Percentiles rank a stretch among this genome's conserved stretches.
Conservation (phyloP, 2,888 invertebrate species). For the Troides aeacus region DNA sequence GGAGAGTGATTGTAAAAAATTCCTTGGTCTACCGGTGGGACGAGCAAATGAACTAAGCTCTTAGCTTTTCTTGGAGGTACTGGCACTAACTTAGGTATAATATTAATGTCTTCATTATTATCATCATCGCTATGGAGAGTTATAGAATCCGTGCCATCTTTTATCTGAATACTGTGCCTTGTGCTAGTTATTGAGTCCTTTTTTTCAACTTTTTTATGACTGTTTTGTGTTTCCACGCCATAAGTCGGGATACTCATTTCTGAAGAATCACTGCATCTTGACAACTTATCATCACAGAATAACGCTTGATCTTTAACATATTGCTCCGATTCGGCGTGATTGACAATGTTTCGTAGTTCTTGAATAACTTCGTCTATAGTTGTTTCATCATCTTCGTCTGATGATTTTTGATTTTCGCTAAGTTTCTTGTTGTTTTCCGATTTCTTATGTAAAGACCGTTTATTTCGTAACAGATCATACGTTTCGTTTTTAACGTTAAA, state of each 20-base stretch:
- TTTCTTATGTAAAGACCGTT: constrained; percentile 65
- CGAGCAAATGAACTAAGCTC: constrained; percentile 85
- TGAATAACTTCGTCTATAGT: constrained; percentile 94
- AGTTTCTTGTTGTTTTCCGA: constrained; percentile 56
- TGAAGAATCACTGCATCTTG: constrained; percentile 66
- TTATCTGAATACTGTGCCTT: constrained; percentile 75
- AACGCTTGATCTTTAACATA: constrained; percentile 67
- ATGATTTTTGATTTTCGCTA: constrained; percentile 59
- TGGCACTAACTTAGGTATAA: constrained; percentile 89
- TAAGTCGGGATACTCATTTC: constrained; percentile 65
- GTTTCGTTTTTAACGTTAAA: constrained; percentile 81
- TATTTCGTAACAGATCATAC: constrained; percentile 71
- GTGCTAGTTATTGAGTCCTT: constrained; percentile 79
- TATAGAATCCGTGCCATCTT: constrained; percentile 66
- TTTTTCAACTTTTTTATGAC: constrained; percentile 62
- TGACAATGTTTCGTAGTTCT: constrained; percentile 90
- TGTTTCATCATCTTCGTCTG: constrained; percentile 86
- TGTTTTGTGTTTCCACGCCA: constrained; percentile 52
- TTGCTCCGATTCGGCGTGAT: constrained; percentile 88
- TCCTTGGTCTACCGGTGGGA: constrained; percentile 81
- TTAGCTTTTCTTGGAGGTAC: constrained; percentile 89
- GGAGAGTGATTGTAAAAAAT: constrained; percentile 77
- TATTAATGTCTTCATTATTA: constrained; percentile 81
- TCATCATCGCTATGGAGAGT: constrained; percentile 65
- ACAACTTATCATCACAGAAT: constrained; percentile 55